Base-by-base conservation (phyloP, 2,113 vertebrate genomes). In the Fulica atra region DNA sequence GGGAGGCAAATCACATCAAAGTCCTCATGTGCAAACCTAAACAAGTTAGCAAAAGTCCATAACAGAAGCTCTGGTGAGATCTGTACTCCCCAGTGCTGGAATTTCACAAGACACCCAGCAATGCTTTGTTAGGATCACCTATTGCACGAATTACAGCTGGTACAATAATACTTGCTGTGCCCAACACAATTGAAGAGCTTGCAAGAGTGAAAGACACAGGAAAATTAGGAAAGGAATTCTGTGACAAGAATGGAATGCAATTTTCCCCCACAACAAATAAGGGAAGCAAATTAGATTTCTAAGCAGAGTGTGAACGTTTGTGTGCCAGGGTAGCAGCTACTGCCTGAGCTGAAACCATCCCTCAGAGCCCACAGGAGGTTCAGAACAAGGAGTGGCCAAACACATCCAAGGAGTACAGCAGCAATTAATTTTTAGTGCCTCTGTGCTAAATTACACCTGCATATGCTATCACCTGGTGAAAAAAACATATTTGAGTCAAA, bases 201-300 rank as follows among this genome's bases (percentile, higher is more conserved):
- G 35, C 5, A 17, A 73, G 74, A 90, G 79, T 1, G 4, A 35
- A 69, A 59, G 92, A 46, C 63, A 86, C 11, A 69, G 40, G 40
- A 46, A 91, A 77, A 89, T 35, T 53, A 69, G 66, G 61, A 66
- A 91, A 94, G 70, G 81, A 95, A 76, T 85, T 76, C 40, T 59
- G 44, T 69, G 40, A 53, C 50, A 72, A 76, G 91, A 88, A 91
- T 79, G 57, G 31, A 35, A 26, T 17, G 48, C 65, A n/a, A 51
- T 86, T 93, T 46, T 86, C 81, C 60, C 65, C 82, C 86, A 65
- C 60, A 79, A 50, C 53, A 86, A 86, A 61, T 31, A 56, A 78
- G 82, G 17, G 64, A 46, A 83, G 91, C 91, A 94, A 96, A 93
- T 89, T 12, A 85, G 61, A 87, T 91, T 95, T 92, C 59, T 61